Percentiles rank a stretch among this genome's conserved stretches.
phyloP scores from a whole-genome alignment of 2,113 vertebrate species.

The Regulus satrapa region DNA sequence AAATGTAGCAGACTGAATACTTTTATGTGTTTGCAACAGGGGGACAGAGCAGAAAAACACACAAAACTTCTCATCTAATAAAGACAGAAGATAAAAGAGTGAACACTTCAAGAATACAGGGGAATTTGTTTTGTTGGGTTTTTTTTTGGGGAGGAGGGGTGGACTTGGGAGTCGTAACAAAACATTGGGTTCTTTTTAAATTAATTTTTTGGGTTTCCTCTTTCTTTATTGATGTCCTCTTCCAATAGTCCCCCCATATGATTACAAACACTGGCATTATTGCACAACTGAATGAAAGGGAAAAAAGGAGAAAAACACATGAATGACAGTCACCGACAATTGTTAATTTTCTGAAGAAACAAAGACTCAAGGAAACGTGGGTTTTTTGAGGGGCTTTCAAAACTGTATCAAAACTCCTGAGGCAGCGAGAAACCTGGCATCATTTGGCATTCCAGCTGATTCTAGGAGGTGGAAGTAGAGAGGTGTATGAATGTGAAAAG shows the following conservation, averaged over 20 bases:
- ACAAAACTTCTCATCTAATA: background rate
- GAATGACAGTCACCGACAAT: background rate
- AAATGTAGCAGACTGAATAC: background rate
- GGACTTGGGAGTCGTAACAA: background rate
- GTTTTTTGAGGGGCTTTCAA: background rate
- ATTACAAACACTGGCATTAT: background rate
- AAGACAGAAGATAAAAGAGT: background rate
- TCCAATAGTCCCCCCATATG: background rate
- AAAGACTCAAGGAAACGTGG: background rate
- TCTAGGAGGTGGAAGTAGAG: background rate
- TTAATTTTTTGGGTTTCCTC: background rate
- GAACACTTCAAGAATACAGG: background rate
- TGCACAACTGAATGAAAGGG: background rate
- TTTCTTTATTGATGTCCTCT: background rate
- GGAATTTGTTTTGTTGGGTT: accelerated
- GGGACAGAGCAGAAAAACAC: background rate
- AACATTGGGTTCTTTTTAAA: background rate
- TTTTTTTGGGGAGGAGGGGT: background rate
- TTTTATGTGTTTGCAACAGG: background rate
- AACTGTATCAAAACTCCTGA: background rate
- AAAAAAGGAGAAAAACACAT: background rate
- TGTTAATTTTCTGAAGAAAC: background rate
- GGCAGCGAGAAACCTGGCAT: background rate
- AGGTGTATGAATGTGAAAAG: slow-evolving; percentile 2
- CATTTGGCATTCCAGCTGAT: background rate